phyloP scores from a whole-genome alignment of 2,888 invertebrate genomes.

The Andrena dorsata region DNA sequence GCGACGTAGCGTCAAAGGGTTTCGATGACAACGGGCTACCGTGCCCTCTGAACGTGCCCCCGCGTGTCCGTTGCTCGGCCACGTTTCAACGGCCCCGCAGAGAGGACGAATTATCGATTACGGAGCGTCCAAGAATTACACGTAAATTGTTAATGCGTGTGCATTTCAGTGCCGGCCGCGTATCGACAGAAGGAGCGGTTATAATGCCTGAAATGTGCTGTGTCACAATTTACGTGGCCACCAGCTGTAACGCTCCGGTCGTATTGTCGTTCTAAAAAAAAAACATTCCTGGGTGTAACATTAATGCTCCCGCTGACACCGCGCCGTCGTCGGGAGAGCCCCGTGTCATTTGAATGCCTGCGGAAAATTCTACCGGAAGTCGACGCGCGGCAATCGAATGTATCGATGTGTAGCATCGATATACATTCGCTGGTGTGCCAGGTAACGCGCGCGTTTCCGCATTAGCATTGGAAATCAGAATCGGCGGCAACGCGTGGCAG shows the following conservation, averaged over 20 bases:
- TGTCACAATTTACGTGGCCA: conserved; percentile 38
- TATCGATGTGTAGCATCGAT: conserved; percentile 3
- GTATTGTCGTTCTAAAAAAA: conserved; percentile 20
- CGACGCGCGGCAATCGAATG: background rate
- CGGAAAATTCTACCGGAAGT: conserved; percentile 44
- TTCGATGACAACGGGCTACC: background rate
- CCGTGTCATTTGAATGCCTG: conserved; percentile 21
- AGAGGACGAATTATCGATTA: conserved; percentile 67
- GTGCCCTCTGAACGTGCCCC: background rate
- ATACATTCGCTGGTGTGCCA: background rate
- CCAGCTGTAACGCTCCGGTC: background rate
- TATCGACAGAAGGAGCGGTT: conserved; percentile 38
- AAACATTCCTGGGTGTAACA: conserved; percentile 6
- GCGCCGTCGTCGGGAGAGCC: background rate
- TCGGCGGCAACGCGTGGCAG: conserved; percentile 5
- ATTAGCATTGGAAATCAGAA: conserved; percentile 51
- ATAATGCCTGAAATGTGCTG: conserved; percentile 44
- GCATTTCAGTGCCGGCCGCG: conserved; percentile 53
- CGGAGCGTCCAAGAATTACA: conserved; percentile 57
- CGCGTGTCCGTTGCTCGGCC: no score
- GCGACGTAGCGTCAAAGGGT: background rate
- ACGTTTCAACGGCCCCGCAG: conserved; percentile 48
- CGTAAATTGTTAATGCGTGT: conserved; percentile 61
- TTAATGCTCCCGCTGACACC: background rate
- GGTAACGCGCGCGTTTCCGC: conserved; percentile 8